Evolutionary conservation across 1,140 invertebrate genomes (phyloP), one percentile per base, ranked within the genome.

Genomic region (Papilio polytes): DNA sequence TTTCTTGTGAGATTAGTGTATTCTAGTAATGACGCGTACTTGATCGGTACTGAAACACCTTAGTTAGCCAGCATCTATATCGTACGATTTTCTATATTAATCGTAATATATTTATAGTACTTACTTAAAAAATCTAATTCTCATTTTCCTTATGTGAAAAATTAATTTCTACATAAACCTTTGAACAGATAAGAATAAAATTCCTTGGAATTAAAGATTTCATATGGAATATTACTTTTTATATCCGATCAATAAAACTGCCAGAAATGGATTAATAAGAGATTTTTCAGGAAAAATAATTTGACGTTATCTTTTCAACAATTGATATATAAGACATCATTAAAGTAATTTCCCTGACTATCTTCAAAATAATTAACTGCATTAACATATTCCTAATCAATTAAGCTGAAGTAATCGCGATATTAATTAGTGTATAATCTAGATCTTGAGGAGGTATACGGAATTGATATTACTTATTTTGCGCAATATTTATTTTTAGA

Each of bases 321-420:
- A 26, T 63, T 26, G 53, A 56, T 56, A 56, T 41, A 41, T 20
- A 20, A 63, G 59, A 26, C 9, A 63, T 63, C 6, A 63, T 63
- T 63, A 63, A 63, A 63, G 59, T 63, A 63, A 63, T 63, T 63
- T 63, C 59, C 59, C 59, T 22, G 59, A 26, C 59, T 63, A 63
- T 63, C 59, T 63, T 63, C 20, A 12, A 63, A 26, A 63, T 63
- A 26, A 63, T 22, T 63, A 63, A 63, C 2, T 63, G 59, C 20
- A 22, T 63, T 63, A 22, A 63, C 59, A 26, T 63, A 26, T 22
- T 63, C 9, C 9, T 63, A 22, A 63, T 63, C 59, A 63, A 63
- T 26, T 63, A 63, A 63, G 59, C 59, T 63, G 22, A 18, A 63
- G 3, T 63, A 22, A 63, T 63, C 59, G 12, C 9, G 59, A 26